Evolutionary conservation across 30 jellyfish, hydroid and myxozoan species (phyloP), one percentile per base, ranked within the genome.

Genomic region (Chrysaora quinquecirrha): DNA sequence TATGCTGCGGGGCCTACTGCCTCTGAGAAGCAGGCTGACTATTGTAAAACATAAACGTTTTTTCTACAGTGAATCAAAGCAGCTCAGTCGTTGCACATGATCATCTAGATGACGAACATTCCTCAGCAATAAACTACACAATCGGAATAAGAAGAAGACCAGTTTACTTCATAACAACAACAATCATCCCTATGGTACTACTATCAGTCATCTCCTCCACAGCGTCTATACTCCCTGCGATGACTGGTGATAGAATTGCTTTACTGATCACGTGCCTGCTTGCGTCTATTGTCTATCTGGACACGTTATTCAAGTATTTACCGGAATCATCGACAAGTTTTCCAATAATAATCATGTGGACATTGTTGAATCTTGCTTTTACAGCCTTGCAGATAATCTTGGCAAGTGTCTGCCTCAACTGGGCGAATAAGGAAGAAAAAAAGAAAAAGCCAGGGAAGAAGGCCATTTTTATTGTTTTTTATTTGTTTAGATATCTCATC

Each of bases 161-260:
- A 19, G 0, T 48, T 32, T 80, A 52, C 76, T 67, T 11, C 52
- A 0, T 80, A 20, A 67, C 75, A 20, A 49, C 90, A 7, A 70
- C 71, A 7, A 34, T 80, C 23, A 2, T 52, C 28, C 90, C 90
- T 1, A 43, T 80, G 56, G 21, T 54, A 20, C 90, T 80, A 7
- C 83, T 80, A 9, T 47, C 69, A 18, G 32, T 72, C 31, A 31
- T 80, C 75, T 65, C 90, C 23, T 38, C 73, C 27, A 52, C 61
- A 14, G 61, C 90, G 24, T 60, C 71, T 23, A 38, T 80, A 0
- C 83, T 80, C 34, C 90, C 90, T 9, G 90, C 90, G 0, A 80
- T 12, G 23, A 80, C 90, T 0, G 90, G 90, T 22, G 90, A 80
- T 49, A 54, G 90, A 32, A 69, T 80, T 6, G 90, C 90, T 6